Evolutionary conservation across 2,888 invertebrate species (phyloP).

Genomic region (Catotricha subobsoleta): DNA sequence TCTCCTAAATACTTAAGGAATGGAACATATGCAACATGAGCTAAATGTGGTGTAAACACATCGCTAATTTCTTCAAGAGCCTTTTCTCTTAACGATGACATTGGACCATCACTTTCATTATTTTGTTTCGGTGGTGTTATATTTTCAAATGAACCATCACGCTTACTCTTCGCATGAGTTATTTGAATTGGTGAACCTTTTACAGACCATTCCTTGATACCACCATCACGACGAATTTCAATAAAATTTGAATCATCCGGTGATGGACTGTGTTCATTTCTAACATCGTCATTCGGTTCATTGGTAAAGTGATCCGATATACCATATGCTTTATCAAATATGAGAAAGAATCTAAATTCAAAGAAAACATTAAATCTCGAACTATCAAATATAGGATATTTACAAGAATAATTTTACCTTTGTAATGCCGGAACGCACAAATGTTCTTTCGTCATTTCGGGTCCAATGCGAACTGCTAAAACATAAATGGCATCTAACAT

Average conservation of each 20-base stretch:
- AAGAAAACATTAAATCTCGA: background rate
- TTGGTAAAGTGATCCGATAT: conserved; percentile 19
- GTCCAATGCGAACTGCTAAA: conserved; percentile 56
- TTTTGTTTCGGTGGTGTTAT: conserved; percentile 35
- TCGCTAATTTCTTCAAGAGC: conserved; percentile 61
- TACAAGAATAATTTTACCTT: conserved; percentile 16
- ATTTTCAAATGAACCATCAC: conserved; percentile 37
- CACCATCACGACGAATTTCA: conserved; percentile 41
- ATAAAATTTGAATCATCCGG: conserved; percentile 29
- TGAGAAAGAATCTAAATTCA: conserved; percentile 51
- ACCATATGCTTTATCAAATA: conserved; percentile 50
- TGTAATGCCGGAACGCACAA: conserved; percentile 50
- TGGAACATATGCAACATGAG: conserved; percentile 60
- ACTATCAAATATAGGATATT: background rate
- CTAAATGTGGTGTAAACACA: conserved; percentile 72
- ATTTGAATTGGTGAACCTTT: conserved; percentile 35
- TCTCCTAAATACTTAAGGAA: conserved; percentile 58
- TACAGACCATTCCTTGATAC: conserved; percentile 41
- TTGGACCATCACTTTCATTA: conserved; percentile 8
- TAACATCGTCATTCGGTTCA: conserved; percentile 19
- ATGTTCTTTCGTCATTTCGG: conserved; percentile 58
- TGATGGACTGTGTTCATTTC: conserved; percentile 7
- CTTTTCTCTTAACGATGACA: conserved; percentile 19
- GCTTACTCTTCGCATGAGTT: conserved; percentile 21
- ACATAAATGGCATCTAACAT: conserved; percentile 65